phyloP scores from a whole-genome alignment of 1,140 invertebrate genomes.

The Zaprionus gabonicus region DNA sequence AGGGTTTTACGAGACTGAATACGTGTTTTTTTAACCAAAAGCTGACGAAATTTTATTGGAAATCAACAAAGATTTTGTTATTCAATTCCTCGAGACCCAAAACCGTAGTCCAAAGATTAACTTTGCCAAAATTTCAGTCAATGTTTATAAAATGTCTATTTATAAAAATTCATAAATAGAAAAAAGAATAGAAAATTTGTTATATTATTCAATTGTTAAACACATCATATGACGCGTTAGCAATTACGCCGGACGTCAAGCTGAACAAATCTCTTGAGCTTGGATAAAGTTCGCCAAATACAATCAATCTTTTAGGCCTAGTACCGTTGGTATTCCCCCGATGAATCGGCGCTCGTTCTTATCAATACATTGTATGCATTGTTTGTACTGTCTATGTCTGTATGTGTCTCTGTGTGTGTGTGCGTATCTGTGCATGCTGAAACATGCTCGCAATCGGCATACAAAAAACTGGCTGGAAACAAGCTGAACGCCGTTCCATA shows the following conservation, averaged over 20 bases:
- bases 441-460: constrained; percentile 14
- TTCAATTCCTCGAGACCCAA: too few relatives aligned
- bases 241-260: constrained; percentile 39
- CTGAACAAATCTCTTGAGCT: constrained; percentile 17
- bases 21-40: not conserved
- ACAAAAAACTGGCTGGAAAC: constrained; percentile 10
- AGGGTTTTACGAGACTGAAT: not conserved
- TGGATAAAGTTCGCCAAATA: constrained; percentile 7
- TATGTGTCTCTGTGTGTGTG: not conserved
- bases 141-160: not conserved
- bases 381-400: not conserved
- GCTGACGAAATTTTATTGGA: not conserved
- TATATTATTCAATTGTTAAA: not conserved
- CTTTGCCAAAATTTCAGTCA: not conserved
- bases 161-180: not conserved
- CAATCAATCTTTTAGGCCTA: constrained; percentile 21
- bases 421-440: not conserved
- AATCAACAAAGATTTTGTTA: not conserved
- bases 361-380: constrained; percentile 20
- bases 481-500: constrained; percentile 8
- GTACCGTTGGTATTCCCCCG: constrained; percentile 47
- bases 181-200: too few relatives aligned
- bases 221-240: not conserved
- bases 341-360: constrained; percentile 33
- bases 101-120: not conserved